Percentiles rank a stretch among this genome's conserved stretches.
Conservation (phyloP, 2,888 invertebrate species). For the Gari tellinella region DNA sequence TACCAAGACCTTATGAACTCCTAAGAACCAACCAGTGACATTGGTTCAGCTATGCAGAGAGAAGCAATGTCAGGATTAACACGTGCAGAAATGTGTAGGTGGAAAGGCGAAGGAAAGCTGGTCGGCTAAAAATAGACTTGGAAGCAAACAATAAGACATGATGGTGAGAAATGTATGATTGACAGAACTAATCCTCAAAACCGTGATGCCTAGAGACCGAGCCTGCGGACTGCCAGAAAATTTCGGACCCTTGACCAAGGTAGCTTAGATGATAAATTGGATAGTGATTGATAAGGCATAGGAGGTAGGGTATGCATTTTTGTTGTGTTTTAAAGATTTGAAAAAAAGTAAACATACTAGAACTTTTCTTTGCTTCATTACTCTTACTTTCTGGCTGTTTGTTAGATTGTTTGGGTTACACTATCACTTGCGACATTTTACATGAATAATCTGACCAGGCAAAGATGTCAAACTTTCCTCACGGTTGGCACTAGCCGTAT, state of each 20-base stretch:
- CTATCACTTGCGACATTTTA: too few species aligned
- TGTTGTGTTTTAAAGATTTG: too few species aligned
- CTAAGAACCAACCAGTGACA: background rate
- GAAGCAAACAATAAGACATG: constrained; percentile 1
- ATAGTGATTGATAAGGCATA: constrained; percentile 2
- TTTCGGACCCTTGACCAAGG: background rate
- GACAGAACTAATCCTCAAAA: constrained; percentile 2
- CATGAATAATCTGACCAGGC: too few species aligned
- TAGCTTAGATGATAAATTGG: background rate
- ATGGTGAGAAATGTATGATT: background rate
- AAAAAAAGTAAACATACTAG: too few species aligned
- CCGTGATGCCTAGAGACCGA: background rate
- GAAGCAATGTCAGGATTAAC: constrained; percentile 1
- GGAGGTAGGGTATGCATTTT: too few species aligned
- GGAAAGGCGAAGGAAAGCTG: background rate
- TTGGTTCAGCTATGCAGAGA: background rate
- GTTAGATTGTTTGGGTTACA: too few species aligned
- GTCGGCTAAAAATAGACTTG: background rate
- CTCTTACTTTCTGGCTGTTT: too few species aligned
- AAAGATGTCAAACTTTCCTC: too few species aligned
- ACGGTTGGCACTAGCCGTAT: too few species aligned
- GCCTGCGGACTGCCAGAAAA: constrained; percentile 9
- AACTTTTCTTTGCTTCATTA: too few species aligned
- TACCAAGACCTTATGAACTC: background rate
- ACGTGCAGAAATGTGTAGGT: background rate